phyloP scores from a whole-genome alignment of 2,113 vertebrate species.

The Chionomys nivalis region DNA sequence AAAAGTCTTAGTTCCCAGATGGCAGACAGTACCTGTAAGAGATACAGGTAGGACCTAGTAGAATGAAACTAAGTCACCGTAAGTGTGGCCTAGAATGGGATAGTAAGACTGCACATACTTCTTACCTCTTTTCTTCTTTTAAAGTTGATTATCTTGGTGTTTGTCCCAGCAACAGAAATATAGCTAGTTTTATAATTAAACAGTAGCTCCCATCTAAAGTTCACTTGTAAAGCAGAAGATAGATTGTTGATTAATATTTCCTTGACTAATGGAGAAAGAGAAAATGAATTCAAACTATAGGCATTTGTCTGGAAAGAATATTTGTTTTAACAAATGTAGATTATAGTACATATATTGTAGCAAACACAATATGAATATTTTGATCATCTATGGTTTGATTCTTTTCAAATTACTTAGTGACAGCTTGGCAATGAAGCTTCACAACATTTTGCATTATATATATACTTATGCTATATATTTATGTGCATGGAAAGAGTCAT shows the following conservation, averaged over 20 bases:
- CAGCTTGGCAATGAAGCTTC: not conserved
- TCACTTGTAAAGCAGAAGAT: slow-evolving; percentile 28
- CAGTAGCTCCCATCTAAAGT: not conserved
- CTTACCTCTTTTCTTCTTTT: not conserved
- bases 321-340: not conserved
- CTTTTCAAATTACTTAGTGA: slow-evolving; percentile 11
- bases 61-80: not conserved
- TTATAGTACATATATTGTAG: not conserved
- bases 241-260: not conserved
- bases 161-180: not conserved
- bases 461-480: slow-evolving; percentile 55
- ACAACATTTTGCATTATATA: slow-evolving; percentile 18
- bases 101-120: not conserved
- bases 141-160: not conserved
- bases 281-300: not conserved
- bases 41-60: not conserved
- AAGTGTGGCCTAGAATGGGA: not conserved
- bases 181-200: not conserved
- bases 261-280: not conserved
- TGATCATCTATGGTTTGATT: not conserved
- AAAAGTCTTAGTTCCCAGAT: no score
- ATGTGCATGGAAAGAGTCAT: slow-evolving; percentile 41
- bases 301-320: not conserved
- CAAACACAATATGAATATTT: not conserved
- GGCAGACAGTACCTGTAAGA: not conserved